Evolutionary conservation across 2,888 invertebrate species (phyloP).

Genomic region (Drosophila cognata): DNA sequence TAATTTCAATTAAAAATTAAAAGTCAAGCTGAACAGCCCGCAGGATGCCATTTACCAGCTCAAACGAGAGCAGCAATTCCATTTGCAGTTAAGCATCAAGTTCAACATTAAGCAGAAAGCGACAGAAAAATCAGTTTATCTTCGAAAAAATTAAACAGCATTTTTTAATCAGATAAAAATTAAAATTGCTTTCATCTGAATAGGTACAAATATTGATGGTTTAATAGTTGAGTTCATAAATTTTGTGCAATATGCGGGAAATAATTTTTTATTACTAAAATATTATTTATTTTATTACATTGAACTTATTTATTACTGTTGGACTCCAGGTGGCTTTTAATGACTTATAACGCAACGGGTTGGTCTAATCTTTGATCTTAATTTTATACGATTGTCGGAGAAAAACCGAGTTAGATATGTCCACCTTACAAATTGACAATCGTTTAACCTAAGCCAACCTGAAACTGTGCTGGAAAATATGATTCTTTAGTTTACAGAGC

Average conservation of each 20-base stretch:
- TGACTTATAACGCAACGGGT: not conserved
- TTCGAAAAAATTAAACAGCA: not conserved
- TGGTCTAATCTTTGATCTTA: not conserved
- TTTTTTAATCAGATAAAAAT: not conserved
- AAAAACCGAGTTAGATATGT: too few species aligned
- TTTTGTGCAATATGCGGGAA: not conserved
- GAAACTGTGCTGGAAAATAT: not conserved
- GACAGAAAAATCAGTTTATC: not conserved
- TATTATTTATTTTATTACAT: too few species aligned
- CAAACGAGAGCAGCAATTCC: constrained; percentile 20
- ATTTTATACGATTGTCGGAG: not conserved
- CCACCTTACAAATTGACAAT: not conserved
- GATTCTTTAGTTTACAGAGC: not conserved
- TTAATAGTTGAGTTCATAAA: not conserved
- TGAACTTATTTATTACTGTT: too few species aligned
- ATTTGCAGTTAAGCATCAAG: not conserved
- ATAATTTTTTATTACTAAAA: not conserved
- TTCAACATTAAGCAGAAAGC: not conserved
- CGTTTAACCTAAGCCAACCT: not conserved
- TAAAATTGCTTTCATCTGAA: not conserved
- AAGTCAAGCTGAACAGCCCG: constrained; percentile 23
- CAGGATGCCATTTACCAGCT: constrained; percentile 21
- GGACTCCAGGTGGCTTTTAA: too few species aligned
- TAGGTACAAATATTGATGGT: not conserved
- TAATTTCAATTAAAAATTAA: constrained; percentile 56